Conservation (phyloP, 2,797 vertebrate species). For the Argentina silus region DNA sequence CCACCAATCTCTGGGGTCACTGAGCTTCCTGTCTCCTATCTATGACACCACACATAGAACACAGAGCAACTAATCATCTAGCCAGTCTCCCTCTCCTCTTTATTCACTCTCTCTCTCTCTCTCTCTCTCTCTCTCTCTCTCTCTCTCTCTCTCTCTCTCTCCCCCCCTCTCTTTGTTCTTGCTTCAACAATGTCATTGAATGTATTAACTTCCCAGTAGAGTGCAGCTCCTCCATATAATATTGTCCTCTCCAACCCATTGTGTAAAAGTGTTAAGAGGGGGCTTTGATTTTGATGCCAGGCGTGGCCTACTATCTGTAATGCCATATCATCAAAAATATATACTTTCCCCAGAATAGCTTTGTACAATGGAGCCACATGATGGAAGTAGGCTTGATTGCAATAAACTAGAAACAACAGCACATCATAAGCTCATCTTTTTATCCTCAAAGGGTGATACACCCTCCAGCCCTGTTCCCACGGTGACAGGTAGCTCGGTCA, state of each 20-base stretch:
- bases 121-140: neutral
- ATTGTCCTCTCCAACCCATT: neutral
- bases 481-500: conserved; percentile 15
- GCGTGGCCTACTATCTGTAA: no score
- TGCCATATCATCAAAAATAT: neutral
- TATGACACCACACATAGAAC: conserved; percentile 33
- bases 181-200: conserved; percentile 48
- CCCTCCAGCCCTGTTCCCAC: conserved; percentile 32
- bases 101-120: neutral
- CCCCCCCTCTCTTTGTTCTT: neutral
- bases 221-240: conserved; percentile 3
- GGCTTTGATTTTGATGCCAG: no score
- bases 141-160: conserved; percentile 18
- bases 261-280: no score
- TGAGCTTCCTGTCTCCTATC: conserved; percentile 37
- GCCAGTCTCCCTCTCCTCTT: neutral
- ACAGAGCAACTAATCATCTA: conserved; percentile 26
- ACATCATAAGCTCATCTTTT: neutral
- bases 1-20: conserved; percentile 39
- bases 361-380: conserved; percentile 20
- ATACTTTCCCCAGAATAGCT: conserved; percentile 15
- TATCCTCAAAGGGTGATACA: neutral
- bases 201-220: conserved; percentile 40
- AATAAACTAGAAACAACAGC: conserved; percentile 33
- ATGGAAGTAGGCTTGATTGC: neutral